Base-by-base conservation (phyloP, 2,797 vertebrate species). In the Lepilemur septentrionalis region DNA sequence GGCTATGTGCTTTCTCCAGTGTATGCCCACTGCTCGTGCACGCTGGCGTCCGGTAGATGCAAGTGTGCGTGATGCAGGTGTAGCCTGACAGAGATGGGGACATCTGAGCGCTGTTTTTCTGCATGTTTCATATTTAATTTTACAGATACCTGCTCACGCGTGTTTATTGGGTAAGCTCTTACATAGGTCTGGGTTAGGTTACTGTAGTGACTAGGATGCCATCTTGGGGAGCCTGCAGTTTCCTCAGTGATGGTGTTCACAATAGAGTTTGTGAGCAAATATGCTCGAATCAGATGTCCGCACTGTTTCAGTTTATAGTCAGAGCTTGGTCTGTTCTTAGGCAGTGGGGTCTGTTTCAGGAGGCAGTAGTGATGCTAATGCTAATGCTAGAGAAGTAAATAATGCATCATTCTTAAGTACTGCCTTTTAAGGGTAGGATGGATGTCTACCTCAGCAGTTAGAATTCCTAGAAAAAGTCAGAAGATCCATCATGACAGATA, bases 21-120 rank as follows among this genome's bases (percentile, higher is more conserved):
- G 2, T 17, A 17, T 75, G 22, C 0, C 67, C 57, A 11, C 32
- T 25, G 0, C 2, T 20, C 4, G 0, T 0, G 4, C 12, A 1
- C 3, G 25, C 46, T 48, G 17, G 59, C 11, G 93, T 25, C 0
- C 12, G 18, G 46, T 13, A 11, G 1, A 7, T 32, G 20, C 32
- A 11, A 18, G 20, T 0, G 11, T 7, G 79, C 23, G 0, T 0
- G 7, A 35, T 2, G 14, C 4, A 1, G 9, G 4, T 61, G 3
- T 63, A 7, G 17, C 41, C 38, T 32, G 0, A 1, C 7, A 8
- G 43, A 23, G 65, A 22, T 18, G 41, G 46, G 3, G 10, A 3
- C 30, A 1, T 9, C 2, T 13, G 32, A 18, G 41, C 32, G 7
- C 11, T 73, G 1, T 4, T 18, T 57, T 22, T 20, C 4, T 73